Percentiles rank a stretch among this genome's conserved stretches.
Conservation (phyloP, 2,797 vertebrate genomes). For the Malacoctenus gilli region DNA sequence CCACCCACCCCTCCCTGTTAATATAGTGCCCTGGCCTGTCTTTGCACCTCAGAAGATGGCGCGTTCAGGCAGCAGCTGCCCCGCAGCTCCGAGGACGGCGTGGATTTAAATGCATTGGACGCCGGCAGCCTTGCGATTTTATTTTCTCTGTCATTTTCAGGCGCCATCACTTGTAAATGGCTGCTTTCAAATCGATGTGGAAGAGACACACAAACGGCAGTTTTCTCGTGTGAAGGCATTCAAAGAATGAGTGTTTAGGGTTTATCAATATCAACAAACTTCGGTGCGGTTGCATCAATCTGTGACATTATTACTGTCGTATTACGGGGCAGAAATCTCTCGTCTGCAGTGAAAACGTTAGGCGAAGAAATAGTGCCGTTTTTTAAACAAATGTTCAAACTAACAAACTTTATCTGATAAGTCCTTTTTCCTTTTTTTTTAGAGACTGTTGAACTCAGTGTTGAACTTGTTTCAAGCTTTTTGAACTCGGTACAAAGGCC, state of each 20-base stretch:
- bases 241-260: not conserved
- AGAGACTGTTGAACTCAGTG: slow-evolving; percentile 14
- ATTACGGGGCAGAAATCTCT: not conserved
- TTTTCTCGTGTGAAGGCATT: not conserved
- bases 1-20: too few relatives aligned
- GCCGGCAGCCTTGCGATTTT: slow-evolving; percentile 37
- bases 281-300: not conserved
- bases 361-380: too few relatives aligned
- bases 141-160: slow-evolving; percentile 7
- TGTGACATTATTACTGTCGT: slow-evolving; percentile 4
- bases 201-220: not conserved
- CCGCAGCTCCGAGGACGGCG: slow-evolving; percentile 45
- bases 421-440: slow-evolving; percentile 13
- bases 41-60: slow-evolving; percentile 48
- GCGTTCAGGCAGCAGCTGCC: slow-evolving; percentile 47
- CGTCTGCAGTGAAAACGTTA: not conserved
- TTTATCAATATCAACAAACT: not conserved
- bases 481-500: slow-evolving; percentile 16
- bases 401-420: slow-evolving; percentile 6
- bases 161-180: slow-evolving; percentile 8
- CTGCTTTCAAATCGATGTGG: not conserved
- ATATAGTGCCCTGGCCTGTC: slow-evolving; percentile 64
- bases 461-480: slow-evolving; percentile 17
- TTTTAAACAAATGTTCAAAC: too few relatives aligned
- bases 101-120: slow-evolving; percentile 61